Conservation (phyloP, 2,888 invertebrate genomes). For the Cephus nigrinus region DNA sequence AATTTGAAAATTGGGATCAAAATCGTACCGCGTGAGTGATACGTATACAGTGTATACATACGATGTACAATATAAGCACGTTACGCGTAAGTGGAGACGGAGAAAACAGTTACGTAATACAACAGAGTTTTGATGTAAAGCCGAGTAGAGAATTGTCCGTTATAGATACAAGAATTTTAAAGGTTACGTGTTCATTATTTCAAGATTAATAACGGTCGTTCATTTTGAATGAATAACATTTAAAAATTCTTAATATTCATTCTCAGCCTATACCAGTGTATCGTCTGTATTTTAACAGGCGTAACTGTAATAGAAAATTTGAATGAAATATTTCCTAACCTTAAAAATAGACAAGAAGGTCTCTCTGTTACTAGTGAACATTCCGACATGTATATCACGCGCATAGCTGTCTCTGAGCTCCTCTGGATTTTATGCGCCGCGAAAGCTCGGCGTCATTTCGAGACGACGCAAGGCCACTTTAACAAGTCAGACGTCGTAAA, state of each 20-base stretch:
- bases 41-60: background rate
- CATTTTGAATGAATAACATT: background rate
- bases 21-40: background rate
- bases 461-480: background rate
- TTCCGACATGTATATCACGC: background rate
- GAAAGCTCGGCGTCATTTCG: background rate
- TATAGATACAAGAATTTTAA: background rate
- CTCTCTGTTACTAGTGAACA: background rate
- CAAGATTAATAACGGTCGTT: background rate
- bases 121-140: background rate
- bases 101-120: too few relatives aligned
- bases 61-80: background rate
- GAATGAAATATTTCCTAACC: background rate
- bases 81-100: too few relatives aligned
- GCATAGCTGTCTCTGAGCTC: background rate
- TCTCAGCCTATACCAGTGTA: background rate
- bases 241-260: background rate
- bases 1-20: background rate
- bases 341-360: background rate
- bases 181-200: too few relatives aligned
- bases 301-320: background rate
- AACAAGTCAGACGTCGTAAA: background rate
- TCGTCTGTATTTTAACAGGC: background rate
- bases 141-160: background rate
- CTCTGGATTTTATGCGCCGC: background rate